Evolutionary conservation across 2,888 invertebrate genomes (phyloP).

Genomic region (Sthenelais limicola): DNA sequence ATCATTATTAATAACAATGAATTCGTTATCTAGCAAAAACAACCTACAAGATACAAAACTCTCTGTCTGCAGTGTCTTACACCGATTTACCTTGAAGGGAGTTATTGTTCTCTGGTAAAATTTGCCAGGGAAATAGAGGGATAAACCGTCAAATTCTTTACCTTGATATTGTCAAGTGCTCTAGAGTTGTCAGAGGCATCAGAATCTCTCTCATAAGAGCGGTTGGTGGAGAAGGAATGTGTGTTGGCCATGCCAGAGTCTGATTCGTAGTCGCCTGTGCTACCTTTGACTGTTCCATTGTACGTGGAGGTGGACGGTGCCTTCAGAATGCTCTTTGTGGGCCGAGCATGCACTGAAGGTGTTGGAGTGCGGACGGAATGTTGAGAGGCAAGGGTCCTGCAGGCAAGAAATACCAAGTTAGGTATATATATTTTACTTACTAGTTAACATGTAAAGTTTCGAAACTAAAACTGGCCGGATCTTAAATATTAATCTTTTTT

Average conservation of each 20-base stretch:
- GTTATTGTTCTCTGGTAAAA: no score
- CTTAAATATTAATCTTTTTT: no score
- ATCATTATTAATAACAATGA: no score
- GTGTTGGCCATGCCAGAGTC: constrained; percentile 44
- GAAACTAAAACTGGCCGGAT: no score
- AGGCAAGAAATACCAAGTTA: not conserved
- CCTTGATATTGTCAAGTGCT: constrained; percentile 25
- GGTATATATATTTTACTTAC: not conserved
- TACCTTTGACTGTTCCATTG: constrained; percentile 41
- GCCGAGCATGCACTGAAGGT: constrained; percentile 44
- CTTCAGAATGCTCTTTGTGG: constrained; percentile 48
- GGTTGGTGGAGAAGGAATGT: constrained; percentile 32
- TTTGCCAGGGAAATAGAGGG: no score
- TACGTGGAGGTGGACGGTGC: constrained; percentile 44
- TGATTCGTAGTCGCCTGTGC: constrained; percentile 15
- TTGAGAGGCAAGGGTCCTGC: constrained; percentile 32
- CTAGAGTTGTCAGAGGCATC: constrained; percentile 35
- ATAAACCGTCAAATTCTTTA: no score
- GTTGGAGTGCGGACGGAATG: constrained; percentile 36
- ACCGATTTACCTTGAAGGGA: no score
- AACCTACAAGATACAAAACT: no score
- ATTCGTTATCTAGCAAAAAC: no score
- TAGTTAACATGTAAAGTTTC: no score
- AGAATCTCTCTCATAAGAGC: constrained; percentile 43
- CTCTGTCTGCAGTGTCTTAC: no score